Base-by-base conservation (phyloP, 1,140 invertebrate genomes). In the Mizuhopecten yessoensis region DNA sequence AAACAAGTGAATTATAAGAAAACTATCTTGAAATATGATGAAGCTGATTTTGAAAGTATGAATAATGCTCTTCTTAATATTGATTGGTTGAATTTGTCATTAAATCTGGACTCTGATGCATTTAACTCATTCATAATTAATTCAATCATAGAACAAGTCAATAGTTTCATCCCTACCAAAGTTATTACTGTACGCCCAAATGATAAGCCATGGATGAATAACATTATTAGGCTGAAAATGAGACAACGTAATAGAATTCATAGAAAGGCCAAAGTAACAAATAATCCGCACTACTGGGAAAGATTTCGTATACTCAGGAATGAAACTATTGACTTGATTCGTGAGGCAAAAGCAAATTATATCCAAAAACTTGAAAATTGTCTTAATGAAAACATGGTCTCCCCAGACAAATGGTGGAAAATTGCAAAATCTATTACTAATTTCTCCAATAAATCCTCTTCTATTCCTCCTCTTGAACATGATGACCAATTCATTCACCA, bases 181-280 rank as follows among this genome's bases (percentile, higher is more conserved):
- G n/a, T 75, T 29, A 75, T 75, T 29, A 75, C 57, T 7, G 23
- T 75, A 7, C 57, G 57, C 9, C 57, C 57, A 29, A 75, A 75
- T 29, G 57, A 75, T 75, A 75, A 75, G 11, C 57, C 57, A 29
- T 75, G 57, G 57, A 75, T 75, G 57, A 75, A 75, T 29, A 75
- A 75, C 57, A 75, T 13, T 75, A 75, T 75, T n/a, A n/a, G 57
- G 29, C n/a, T 75, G 5, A 75, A 75, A 29, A 75, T 75, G 57
- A 75, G 57, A 75, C 57, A 75, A 29, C 23, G 57, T 29, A 75
- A 75, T 29, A 75, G 57, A 75, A n/a, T 75, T 17, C 57, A 75
- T 13, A 75, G 17, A 75, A 75, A 29, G 29, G 57, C 57, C 2
- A 75, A 75, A 75, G 0, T 75, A 75, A 29, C 5, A 1, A 75